Evolutionary conservation across 2,797 vertebrate species (phyloP), one percentile per base, ranked within the genome.

Genomic region (Arrhamphus sclerolepis): DNA sequence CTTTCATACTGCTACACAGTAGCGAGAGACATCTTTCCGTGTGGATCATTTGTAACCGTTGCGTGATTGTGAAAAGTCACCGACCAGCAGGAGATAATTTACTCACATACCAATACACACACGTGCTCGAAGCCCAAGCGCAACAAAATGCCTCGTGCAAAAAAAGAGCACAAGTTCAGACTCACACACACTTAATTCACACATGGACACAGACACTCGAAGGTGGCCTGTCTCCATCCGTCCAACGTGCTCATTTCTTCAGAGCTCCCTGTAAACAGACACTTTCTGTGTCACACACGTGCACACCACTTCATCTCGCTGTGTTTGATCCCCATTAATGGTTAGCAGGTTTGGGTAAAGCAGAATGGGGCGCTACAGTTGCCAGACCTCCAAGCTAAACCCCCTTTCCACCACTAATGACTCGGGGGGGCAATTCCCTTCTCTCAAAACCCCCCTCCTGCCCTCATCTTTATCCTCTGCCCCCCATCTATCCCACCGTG

Each of bases 281-380:
- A 19, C 22, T 18, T 38, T 29, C 16, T 17, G 24, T 48, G 46
- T 51, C 24, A 38, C 53, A 40, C 38, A 13, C 40, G 29, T 41
- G 66, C 58, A 60, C 38, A 48, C 68, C 59, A 59, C 54, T 62
- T 74, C 63, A 68, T 82, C 50, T 74, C 18, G 1, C 64, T 70
- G 66, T 77, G 73, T 83, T 85, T 86, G 84, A 89, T 85, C 85
- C 68, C 78, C 72, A 77, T 80, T 84, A 87, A 85, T 85, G 78
- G 72, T 66, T 70, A 63, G 77, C 83, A 84, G 80, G 66, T 62
- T 80, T 39, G 57, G 64, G 78, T 86, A 82, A 83, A 84, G 80
- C 75, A 81, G 80, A 64, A 71, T 17, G 19, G 50, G 49, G 64
- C 52, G 26, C 55, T 77, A 50, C 7, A 28, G 70, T 75, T 77